Base-by-base conservation (phyloP, 2,888 invertebrate genomes). In the Endomychus coccineus region DNA sequence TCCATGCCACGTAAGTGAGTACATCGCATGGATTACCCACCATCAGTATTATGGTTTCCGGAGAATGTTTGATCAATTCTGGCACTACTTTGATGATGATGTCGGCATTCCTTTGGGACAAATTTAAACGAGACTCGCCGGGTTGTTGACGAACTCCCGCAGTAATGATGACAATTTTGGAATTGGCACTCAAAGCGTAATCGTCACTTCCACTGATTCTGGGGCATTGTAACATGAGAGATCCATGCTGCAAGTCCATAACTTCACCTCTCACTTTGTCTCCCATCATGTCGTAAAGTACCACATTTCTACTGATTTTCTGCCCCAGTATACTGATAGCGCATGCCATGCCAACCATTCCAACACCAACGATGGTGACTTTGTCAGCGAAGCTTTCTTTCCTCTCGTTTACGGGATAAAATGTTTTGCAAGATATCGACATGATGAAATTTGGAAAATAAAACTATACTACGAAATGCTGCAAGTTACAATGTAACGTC, bases 301-400 rank as follows among this genome's bases (percentile, higher is more conserved):
- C 83, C 5, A 91, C 64, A 56, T 91, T 86, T 57, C 78, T 81
- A 9, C 85, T 80, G 11, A 90, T 75, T 44, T 78, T 30, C 72
- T 86, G 85, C 6, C 86, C 80, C 32, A 90, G 72, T 58, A 90
- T 77, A 41, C 83, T 81, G 70, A 87, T 86, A 14, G 87, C 88
- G 46, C 86, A 83, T 1, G 89, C 89, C 89, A 90, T 90, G 44
- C 91, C 91, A 39, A 92, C 91, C 65, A 84, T 83, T 1, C 91
- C 90, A 11, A 83, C 80, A 15, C 90, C 91, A 14, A 91, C 88
- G 38, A 91, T 75, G n/a, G 88, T 83, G 44, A 91, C 74, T 67
- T 88, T 89, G 58, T 77, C 38, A 10, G 21, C 9, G 21, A 21
- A 6, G 9, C 9, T 21, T 21, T 21, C 21, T 9, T 7, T 7